Evolutionary conservation across 2,888 invertebrate species (phyloP).

Genomic region (Helobdella robusta): DNA sequence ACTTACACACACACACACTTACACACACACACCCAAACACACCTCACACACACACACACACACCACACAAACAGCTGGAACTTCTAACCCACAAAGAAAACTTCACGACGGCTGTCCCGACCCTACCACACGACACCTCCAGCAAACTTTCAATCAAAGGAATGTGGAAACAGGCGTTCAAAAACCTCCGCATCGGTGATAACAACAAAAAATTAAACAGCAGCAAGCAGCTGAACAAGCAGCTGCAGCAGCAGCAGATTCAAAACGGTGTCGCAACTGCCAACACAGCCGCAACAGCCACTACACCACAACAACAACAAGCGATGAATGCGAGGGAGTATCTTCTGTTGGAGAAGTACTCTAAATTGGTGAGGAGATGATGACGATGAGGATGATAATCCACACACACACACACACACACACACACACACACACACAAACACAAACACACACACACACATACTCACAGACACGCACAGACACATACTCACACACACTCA

Average conservation of each 20-base stretch:
- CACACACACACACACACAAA: not conserved
- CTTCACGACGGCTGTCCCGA: slow-evolving; percentile 21
- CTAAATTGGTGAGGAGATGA: slow-evolving; percentile 21
- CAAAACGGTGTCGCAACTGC: not conserved
- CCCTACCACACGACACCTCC: not conserved
- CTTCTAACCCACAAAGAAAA: slow-evolving; percentile 21
- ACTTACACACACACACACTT: not conserved
- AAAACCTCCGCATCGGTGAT: slow-evolving; percentile 16
- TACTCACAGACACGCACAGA: not conserved
- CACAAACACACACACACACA: not conserved
- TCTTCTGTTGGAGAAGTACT: slow-evolving; percentile 21
- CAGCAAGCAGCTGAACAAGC: slow-evolving; percentile 6
- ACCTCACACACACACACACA: not conserved
- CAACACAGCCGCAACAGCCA: too few species aligned
- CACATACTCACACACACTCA: not conserved
- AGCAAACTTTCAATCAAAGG: slow-evolving; percentile 17
- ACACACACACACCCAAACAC: slow-evolving; percentile 1
- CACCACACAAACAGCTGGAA: slow-evolving; percentile 8
- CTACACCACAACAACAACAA: slow-evolving; percentile 1
- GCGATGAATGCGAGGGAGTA: slow-evolving; percentile 8
- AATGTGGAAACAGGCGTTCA: slow-evolving; percentile 25
- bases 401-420: slow-evolving; percentile 4
- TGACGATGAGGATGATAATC: too few species aligned
- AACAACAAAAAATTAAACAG: not conserved
- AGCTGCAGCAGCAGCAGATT: not conserved